These are phyloP conservation scores for Musca vetustissima DNA, from an alignment of 1,140 invertebrate species.

Conservation along the genomic window DNA sequence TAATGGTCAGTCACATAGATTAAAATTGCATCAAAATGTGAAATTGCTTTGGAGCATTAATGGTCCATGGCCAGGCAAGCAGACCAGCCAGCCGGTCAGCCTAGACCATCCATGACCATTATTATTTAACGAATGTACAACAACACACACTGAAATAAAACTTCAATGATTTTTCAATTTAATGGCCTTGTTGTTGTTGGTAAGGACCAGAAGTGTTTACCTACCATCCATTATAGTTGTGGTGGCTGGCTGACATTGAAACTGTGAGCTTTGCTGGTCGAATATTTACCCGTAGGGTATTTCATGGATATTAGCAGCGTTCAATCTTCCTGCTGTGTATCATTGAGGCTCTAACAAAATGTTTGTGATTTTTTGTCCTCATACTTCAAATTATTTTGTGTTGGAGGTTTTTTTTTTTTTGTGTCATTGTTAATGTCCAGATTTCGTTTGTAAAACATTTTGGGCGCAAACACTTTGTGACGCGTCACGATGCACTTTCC, in stretches of 20 bases:
- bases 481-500: slow-evolving; percentile 28
- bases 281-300: too few relatives aligned
- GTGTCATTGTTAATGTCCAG: too few relatives aligned
- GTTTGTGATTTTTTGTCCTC: not conserved
- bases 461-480: not conserved
- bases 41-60: too few relatives aligned
- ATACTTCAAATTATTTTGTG: not conserved
- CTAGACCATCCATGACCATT: too few relatives aligned
- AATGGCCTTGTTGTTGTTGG: not conserved
- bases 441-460: not conserved
- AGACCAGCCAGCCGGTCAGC: too few relatives aligned
- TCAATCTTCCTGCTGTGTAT: not conserved
- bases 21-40: too few relatives aligned
- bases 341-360: not conserved
- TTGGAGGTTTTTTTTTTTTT: slow-evolving; percentile 13
- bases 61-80: too few relatives aligned
- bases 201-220: too few relatives aligned
- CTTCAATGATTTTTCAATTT: slow-evolving; percentile 21
- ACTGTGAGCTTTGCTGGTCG: too few relatives aligned
- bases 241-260: too few relatives aligned
- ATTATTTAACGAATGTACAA: not conserved
- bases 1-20: too few relatives aligned
- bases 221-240: too few relatives aligned
- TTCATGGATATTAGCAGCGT: not conserved
- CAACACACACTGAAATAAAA: not conserved